Base-by-base conservation (phyloP, 2,888 invertebrate species). In the Empis livida region DNA sequence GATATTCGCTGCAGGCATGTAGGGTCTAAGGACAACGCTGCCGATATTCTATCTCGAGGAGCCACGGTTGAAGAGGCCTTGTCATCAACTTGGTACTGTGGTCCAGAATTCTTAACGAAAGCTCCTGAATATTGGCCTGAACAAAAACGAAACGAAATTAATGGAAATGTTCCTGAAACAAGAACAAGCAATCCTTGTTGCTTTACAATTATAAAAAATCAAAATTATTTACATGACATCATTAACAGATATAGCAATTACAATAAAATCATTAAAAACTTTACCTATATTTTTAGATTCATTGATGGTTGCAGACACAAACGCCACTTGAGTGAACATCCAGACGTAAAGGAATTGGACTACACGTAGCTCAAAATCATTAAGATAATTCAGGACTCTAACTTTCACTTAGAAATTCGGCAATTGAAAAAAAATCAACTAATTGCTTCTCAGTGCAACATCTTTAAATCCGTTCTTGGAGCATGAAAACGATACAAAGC, bases 1-100 rank as follows among this genome's bases (percentile, higher is more conserved):
- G 8, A 16, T 16, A 10, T 15, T 6, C 45, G 42, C 15, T 64
- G 61, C 61, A 42, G 45, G 32, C 57, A 62, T 43, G 56, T 61
- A 1, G 35, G 49, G 9, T 54, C 58, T 9, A 44, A 50, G 14
- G 45, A 54, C 8, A 63, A 64, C 44, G 59, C 62, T 0, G 60
- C 61, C 11, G 61, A 62, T 47, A 54, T 57, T 11, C 52, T 59
- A 1, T 61, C 61, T 0, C 42, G 62, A 39, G 63, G 62, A 16
- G 15, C 30, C 0, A 30, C 35, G 10, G 43, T 32, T 42, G 23
- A 14, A 31, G 32, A 45, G 11, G 3, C 39, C 3, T 3, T 15
- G 2, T 11, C 31, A 9, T 44, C 35, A 13, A 37, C 6, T 30
- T 45, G 45, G 35, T 45, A 11, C 9, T 10, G 5, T 15, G 49